Evolutionary conservation across 92 coral and sea anemone species (phyloP), one percentile per base, ranked within the genome.

Genomic region (Epizoanthus illoricatus): DNA sequence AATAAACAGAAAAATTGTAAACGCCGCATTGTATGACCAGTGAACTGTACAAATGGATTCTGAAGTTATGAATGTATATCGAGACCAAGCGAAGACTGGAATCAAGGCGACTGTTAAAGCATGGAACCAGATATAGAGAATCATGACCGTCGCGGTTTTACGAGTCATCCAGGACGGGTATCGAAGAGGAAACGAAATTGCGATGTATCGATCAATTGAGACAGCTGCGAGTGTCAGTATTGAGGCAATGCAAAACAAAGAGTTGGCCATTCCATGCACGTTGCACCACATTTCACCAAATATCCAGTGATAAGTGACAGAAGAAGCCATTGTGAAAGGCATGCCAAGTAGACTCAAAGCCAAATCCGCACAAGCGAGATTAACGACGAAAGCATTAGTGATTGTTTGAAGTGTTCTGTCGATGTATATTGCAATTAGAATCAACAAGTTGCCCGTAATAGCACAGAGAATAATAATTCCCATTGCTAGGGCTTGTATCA

Each of bases 281-380:
- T 89, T 80, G 63, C 98, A 95, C 97, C 97, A 90, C 17, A 83
- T 79, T 15, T 65, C 86, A 33, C 94, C 93, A 57, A 93, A 93
- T 28, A 93, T 86, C 97, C 97, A 95, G 7, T 86, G 87, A 24
- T 91, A 90, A 3, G 97, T 95, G 23, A 93, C 71, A 24, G 98
- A 95, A 12, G 98, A 91, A 9, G 90, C 90, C 12, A 95, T 89
- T 0, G 98, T 89, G 62, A 95, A 91, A 0, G 98, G 98, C 98
- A 93, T 93, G 18, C 95, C 98, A 40, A 91, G 65, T 3, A 93
- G 57, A 2, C 92, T 84, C 8, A 95, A 75, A 23, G 84, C 74
- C 33, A 95, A 62, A 43, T 95, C 97, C 4, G 98, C 97, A 59
- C 91, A 87, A 3, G 97, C 97, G 0, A 95, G 88, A 71, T 90